Conservation (phyloP, 2,797 vertebrate species). For the Smutsia gigantea region DNA sequence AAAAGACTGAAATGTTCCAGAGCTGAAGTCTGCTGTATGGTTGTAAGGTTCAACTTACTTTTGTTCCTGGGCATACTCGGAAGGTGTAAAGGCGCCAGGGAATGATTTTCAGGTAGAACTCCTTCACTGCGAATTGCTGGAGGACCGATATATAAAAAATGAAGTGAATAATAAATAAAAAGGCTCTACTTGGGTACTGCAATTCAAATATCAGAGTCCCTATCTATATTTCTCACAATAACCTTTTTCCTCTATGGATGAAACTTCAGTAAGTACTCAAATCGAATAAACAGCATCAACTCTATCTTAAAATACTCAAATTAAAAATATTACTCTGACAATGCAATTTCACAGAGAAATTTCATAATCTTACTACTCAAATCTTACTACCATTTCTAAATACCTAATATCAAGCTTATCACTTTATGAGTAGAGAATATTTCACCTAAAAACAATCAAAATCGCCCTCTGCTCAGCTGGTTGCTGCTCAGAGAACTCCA, state of each 20-base stretch:
- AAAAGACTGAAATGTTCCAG: constrained; percentile 25
- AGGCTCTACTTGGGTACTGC: neutral
- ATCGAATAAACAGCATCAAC: neutral
- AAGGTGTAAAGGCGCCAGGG: constrained; percentile 99
- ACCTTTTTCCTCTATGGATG: neutral
- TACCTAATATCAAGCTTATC: neutral
- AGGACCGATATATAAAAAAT: constrained; percentile 76
- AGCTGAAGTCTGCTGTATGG: neutral
- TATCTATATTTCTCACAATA: neutral
- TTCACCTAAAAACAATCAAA: constrained; percentile 18
- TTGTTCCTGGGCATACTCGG: constrained; percentile 98
- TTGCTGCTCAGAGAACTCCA: neutral
- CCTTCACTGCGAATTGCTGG: constrained; percentile 99
- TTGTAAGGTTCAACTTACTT: constrained; percentile 86
- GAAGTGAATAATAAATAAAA: constrained; percentile 32
- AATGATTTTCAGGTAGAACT: constrained; percentile 99
- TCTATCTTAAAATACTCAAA: neutral
- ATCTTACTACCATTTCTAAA: neutral
- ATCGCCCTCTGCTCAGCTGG: neutral
- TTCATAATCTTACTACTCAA: neutral
- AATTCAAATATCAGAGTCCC: constrained; percentile 34
- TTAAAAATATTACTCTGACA: constrained; percentile 17
- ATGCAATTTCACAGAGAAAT: neutral
- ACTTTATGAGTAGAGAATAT: neutral
- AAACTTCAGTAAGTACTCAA: neutral